Percentiles rank a stretch among this genome's conserved stretches.
phyloP scores from a whole-genome alignment of 2,888 invertebrate genomes.

The Orchesella flavescens region DNA sequence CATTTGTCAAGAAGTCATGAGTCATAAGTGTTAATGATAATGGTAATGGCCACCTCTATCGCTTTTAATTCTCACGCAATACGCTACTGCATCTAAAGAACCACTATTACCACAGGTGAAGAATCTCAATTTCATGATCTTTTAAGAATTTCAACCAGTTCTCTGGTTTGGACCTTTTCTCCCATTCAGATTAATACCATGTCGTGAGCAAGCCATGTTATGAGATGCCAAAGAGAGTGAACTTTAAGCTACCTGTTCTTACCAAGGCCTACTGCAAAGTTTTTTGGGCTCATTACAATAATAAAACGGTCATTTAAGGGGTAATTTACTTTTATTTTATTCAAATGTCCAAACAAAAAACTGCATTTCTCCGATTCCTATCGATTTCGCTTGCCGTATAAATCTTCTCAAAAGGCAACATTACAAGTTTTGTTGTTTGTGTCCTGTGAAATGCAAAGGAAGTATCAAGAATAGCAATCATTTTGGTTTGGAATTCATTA shows the following conservation, averaged over 20 bases:
- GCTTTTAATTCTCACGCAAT: conserved; percentile 59
- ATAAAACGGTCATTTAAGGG: conserved; percentile 55
- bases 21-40: conserved; percentile 59
- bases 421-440: neutral
- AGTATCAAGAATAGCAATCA: conserved; percentile 41
- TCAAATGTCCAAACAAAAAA: conserved; percentile 13
- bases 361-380: conserved; percentile 31
- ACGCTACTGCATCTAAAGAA: conserved; percentile 48
- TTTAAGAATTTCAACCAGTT: no score
- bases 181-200: neutral
- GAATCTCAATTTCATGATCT: no score
- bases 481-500: conserved; percentile 43
- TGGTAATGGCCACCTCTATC: conserved; percentile 49
- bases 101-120: neutral
- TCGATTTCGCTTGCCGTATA: conserved; percentile 11
- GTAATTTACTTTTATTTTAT: conserved; percentile 61
- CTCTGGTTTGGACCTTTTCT: neutral
- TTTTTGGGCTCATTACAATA: conserved; percentile 53
- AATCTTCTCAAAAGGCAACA: neutral
- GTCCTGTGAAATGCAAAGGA: neutral
- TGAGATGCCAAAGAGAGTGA: conserved; percentile 6
- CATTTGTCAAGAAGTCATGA: no score
- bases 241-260: conserved; percentile 56
- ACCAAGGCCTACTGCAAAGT: conserved; percentile 20
- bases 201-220: conserved; percentile 15